These are phyloP conservation scores for Melanerpes formicivorus DNA, from an alignment of 2,113 vertebrate species.

Conservation along the genomic window DNA sequence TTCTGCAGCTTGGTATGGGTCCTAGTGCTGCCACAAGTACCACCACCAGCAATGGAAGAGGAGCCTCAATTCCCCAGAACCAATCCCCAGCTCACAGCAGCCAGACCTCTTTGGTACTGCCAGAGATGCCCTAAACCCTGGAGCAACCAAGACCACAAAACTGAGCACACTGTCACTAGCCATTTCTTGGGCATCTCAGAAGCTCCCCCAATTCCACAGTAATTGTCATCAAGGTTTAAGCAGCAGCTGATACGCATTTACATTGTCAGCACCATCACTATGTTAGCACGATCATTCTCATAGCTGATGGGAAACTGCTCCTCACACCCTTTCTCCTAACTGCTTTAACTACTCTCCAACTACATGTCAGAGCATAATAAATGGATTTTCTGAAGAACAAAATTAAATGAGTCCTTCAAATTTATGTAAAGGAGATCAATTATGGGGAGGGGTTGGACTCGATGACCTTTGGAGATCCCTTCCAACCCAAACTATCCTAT, in stretches of 20 bases:
- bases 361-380: not conserved
- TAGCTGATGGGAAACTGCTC: not conserved
- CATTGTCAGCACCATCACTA: accelerated
- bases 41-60: not conserved
- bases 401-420: not conserved
- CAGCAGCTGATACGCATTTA: not conserved
- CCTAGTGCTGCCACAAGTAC: accelerated
- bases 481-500: too few relatives aligned
- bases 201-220: not conserved
- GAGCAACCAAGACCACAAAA: not conserved
- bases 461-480: too few relatives aligned
- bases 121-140: not conserved
- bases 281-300: not conserved
- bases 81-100: not conserved
- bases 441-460: too few relatives aligned
- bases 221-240: not conserved
- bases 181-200: not conserved
- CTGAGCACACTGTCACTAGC: not conserved
- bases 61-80: not conserved
- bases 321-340: not conserved
- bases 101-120: not conserved
- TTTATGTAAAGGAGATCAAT: not conserved
- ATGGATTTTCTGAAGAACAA: not conserved
- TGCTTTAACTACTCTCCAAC: not conserved
- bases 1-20: not conserved